Evolutionary conservation across 2,113 vertebrate species (phyloP).

Genomic region (Bolborhynchus lineola): DNA sequence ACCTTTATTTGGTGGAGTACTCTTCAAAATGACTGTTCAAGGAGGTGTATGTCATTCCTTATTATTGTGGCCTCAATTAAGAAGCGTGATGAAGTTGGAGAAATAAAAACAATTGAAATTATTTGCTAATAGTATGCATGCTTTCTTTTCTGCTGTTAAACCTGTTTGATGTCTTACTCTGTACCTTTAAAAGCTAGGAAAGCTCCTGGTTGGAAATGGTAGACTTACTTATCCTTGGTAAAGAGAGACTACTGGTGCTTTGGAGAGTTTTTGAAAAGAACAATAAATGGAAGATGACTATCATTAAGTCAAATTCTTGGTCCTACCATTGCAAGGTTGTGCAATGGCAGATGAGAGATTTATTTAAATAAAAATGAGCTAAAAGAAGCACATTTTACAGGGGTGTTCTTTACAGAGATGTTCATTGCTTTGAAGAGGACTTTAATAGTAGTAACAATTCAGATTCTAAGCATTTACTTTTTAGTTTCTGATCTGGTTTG

Average conservation of each 20-base stretch:
- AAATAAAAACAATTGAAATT: background rate
- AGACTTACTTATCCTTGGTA: background rate
- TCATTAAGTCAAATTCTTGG: background rate
- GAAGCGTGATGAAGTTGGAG: background rate
- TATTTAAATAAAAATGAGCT: background rate
- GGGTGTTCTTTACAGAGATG: background rate
- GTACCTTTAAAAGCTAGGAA: background rate
- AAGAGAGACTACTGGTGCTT: background rate
- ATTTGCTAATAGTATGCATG: background rate
- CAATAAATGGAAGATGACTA: background rate
- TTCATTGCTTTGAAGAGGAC: background rate
- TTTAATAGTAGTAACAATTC: background rate
- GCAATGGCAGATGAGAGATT: background rate
- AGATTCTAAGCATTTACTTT: background rate
- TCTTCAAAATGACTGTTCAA: background rate
- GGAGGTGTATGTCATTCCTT: background rate
- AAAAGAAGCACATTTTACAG: background rate
- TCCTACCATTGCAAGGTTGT: background rate
- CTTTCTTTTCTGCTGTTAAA: background rate
- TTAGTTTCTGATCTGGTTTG: background rate
- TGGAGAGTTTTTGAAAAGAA: background rate
- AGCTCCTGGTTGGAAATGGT: background rate
- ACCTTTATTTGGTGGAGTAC: background rate
- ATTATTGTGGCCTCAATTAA: background rate
- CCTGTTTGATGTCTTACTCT: background rate